A percentile compares a stretch with the other conserved stretches of the same genome.
These are phyloP conservation scores for Coregonus ussuriensis DNA, from an alignment of 2,797 vertebrate species.

Conservation along the genomic window DNA sequence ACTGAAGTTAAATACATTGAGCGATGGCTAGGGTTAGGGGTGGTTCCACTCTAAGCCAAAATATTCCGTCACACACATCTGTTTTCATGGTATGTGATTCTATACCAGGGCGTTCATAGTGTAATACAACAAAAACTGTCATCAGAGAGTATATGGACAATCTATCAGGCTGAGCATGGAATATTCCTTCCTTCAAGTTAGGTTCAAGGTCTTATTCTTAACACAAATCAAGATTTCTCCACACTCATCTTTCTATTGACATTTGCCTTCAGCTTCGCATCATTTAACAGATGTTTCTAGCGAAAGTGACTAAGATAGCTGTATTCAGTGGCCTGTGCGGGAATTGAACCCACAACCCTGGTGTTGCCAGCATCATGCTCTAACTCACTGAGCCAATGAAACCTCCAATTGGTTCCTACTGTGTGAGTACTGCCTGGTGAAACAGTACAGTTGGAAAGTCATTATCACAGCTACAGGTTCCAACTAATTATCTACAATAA, in stretches of 20 bases:
- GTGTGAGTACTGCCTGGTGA: not conserved
- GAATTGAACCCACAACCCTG: not conserved
- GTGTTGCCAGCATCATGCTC: not conserved
- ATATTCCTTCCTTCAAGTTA: not conserved
- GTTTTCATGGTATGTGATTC: slow-evolving; percentile 5
- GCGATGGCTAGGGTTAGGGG: slow-evolving; percentile 41
- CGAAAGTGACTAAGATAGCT: not conserved
- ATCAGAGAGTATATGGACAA: not conserved
- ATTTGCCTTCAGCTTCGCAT: not conserved
- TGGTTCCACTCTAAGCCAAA: slow-evolving; percentile 25
- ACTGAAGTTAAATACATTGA: slow-evolving; percentile 38
- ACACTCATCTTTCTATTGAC: not conserved
- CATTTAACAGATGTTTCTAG: not conserved
- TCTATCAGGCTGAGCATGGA: not conserved
- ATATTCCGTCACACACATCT: slow-evolving; percentile 21
- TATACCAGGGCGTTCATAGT: not conserved
- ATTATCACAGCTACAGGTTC: not conserved
- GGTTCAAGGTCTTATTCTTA: not conserved
- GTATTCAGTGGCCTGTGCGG: not conserved
- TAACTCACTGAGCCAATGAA: not conserved
- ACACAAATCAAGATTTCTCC: not conserved
- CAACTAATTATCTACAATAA: not conserved
- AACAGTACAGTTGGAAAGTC: not conserved
- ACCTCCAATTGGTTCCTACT: not conserved
- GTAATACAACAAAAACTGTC: slow-evolving; percentile 14